These are phyloP conservation scores for Ptychadena robeensis DNA, from an alignment of 2,797 vertebrate genomes.

Conservation along the genomic window DNA sequence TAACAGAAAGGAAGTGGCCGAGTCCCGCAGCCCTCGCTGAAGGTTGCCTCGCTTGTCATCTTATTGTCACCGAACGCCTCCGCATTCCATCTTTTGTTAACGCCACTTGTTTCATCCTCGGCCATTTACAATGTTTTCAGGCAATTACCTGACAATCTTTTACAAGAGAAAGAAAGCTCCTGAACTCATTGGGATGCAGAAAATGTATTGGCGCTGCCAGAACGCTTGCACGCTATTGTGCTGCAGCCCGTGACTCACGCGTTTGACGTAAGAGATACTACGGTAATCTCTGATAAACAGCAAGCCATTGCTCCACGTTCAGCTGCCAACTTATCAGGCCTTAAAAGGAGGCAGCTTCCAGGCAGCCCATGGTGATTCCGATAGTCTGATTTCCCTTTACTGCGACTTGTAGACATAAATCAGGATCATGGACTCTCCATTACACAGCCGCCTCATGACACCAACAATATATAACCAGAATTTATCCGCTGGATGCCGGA, in stretches of 20 bases:
- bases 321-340: conserved; percentile 63
- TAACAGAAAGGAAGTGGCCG: conserved; percentile 33
- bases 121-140: conserved; percentile 64
- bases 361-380: background rate
- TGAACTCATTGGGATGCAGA: conserved; percentile 66
- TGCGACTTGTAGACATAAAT: conserved; percentile 13
- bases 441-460: background rate
- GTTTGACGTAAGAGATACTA: conserved; percentile 67
- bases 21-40: conserved; percentile 45
- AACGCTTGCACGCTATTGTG: conserved; percentile 49
- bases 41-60: conserved; percentile 48
- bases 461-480: background rate
- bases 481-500: background rate
- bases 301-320: conserved; percentile 62
- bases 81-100: conserved; percentile 63
- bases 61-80: conserved; percentile 34
- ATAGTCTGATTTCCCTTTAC: background rate
- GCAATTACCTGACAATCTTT: conserved; percentile 64
- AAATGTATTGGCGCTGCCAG: conserved; percentile 66
- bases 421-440: conserved; percentile 11
- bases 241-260: conserved; percentile 65
- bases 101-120: conserved; percentile 63
- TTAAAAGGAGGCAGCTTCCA: conserved; percentile 66
- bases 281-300: conserved; percentile 65
- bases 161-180: conserved; percentile 64